Evolutionary conservation across 2,113 vertebrate genomes (phyloP).

Genomic region (Tursiops truncatus): DNA sequence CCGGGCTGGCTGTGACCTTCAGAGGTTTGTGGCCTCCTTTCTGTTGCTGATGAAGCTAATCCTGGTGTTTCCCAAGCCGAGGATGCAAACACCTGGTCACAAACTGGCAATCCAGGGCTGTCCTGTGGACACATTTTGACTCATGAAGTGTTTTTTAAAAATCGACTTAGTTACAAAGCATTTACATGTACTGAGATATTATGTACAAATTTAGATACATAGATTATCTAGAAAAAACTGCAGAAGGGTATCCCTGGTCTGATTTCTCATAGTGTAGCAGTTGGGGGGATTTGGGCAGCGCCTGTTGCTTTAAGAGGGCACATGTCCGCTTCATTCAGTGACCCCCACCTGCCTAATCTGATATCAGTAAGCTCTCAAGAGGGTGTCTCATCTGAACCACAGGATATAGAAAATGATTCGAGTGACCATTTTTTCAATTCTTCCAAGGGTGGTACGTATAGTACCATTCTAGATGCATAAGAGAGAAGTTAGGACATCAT

Average conservation of each 20-base stretch:
- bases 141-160: background rate
- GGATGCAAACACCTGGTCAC: background rate
- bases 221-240: background rate
- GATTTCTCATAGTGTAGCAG: accelerated
- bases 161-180: background rate
- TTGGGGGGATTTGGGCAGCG: background rate
- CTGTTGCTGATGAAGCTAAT: background rate
- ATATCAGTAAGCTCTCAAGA: background rate
- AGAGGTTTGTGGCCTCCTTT: background rate
- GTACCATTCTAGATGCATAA: background rate
- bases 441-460: accelerated
- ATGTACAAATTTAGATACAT: background rate
- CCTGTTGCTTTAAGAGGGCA: background rate
- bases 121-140: background rate
- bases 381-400: background rate
- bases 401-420: background rate
- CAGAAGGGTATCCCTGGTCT: background rate
- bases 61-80: background rate
- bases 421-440: background rate
- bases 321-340: accelerated
- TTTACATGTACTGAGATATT: background rate
- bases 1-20: background rate
- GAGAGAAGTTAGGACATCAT: background rate
- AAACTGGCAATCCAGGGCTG: background rate
- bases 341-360: background rate